phyloP scores from a whole-genome alignment of 2,797 vertebrate species.

The Todus mexicanus region DNA sequence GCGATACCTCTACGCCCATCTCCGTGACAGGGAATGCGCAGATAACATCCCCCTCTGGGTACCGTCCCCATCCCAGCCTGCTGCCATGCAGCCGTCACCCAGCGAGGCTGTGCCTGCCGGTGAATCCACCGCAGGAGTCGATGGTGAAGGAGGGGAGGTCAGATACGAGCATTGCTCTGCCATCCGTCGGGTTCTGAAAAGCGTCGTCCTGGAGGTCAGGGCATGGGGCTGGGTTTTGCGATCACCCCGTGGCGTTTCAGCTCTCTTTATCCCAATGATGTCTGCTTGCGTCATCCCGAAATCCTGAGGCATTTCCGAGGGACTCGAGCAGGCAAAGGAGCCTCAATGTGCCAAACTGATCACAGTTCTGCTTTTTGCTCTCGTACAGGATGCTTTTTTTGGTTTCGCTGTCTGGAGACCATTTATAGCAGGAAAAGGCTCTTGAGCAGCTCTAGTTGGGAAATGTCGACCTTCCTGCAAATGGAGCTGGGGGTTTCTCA shows the following conservation, averaged over 20 bases:
- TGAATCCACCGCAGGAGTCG: accelerated
- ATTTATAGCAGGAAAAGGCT: neutral
- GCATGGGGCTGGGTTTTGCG: neutral
- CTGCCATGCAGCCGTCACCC: neutral
- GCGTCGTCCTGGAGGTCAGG: neutral
- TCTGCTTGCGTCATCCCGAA: neutral
- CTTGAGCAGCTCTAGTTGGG: neutral
- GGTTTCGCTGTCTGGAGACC: neutral
- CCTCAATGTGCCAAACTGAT: neutral
- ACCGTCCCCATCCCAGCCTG: neutral
- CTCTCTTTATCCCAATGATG: neutral
- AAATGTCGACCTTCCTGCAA: neutral
- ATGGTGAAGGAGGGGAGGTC: neutral
- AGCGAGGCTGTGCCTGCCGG: accelerated
- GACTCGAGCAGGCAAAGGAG: neutral
- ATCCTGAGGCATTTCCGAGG: neutral
- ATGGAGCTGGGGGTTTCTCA: neutral
- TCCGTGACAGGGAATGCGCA: accelerated
- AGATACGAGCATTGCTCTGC: neutral
- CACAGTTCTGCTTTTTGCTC: neutral
- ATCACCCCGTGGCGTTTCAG: neutral
- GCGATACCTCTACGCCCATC: neutral
- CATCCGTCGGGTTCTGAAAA: neutral
- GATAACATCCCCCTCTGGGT: neutral
- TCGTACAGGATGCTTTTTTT: neutral